Percentiles rank a stretch among this genome's conserved stretches.
Evolutionary conservation across 1,140 invertebrate genomes (phyloP).

Genomic region (Eupeodes corollae): DNA sequence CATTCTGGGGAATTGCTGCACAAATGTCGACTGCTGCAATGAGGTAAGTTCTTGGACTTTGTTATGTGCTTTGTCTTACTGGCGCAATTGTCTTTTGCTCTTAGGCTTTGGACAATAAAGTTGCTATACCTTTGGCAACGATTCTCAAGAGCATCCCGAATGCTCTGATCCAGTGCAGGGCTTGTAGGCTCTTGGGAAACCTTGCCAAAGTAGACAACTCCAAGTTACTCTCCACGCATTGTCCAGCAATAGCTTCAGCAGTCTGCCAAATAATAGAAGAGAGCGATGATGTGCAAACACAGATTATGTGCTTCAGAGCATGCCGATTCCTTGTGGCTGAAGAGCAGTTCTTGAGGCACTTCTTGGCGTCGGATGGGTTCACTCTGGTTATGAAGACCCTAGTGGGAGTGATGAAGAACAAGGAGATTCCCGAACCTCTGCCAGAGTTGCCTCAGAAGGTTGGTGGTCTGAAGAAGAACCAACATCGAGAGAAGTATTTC

Average conservation of each 20-base stretch:
- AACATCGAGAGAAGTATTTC: slow-evolving; percentile 35
- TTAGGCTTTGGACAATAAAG: slow-evolving; percentile 27
- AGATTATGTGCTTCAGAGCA: slow-evolving; percentile 31
- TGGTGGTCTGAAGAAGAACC: slow-evolving; percentile 25
- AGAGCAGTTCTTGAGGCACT: slow-evolving; percentile 25
- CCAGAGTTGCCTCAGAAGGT: slow-evolving; percentile 1
- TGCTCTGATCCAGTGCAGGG: slow-evolving; percentile 29
- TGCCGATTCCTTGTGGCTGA: slow-evolving; percentile 24
- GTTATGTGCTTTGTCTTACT: not conserved
- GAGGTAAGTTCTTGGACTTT: slow-evolving; percentile 16
- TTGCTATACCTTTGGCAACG: slow-evolving; percentile 21
- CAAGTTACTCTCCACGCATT: slow-evolving; percentile 15
- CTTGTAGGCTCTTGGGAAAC: slow-evolving; percentile 31
- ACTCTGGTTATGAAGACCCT: slow-evolving; percentile 26
- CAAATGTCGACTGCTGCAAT: slow-evolving; percentile 31
- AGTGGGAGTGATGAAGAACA: slow-evolving; percentile 27
- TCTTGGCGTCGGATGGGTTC: slow-evolving; percentile 24
- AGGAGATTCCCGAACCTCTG: slow-evolving; percentile 5
- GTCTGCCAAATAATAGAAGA: slow-evolving; percentile 33
- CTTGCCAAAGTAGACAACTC: slow-evolving; percentile 27
- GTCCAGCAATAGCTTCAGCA: slow-evolving; percentile 24
- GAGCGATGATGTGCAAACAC: slow-evolving; percentile 24
- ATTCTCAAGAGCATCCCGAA: slow-evolving; percentile 35
- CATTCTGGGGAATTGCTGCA: slow-evolving; percentile 43
- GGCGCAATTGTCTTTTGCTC: not conserved